A percentile compares a stretch with the other conserved stretches of the same genome.
phyloP scores from a whole-genome alignment of 2,888 invertebrate genomes.

The Stenotaenia linearis region DNA sequence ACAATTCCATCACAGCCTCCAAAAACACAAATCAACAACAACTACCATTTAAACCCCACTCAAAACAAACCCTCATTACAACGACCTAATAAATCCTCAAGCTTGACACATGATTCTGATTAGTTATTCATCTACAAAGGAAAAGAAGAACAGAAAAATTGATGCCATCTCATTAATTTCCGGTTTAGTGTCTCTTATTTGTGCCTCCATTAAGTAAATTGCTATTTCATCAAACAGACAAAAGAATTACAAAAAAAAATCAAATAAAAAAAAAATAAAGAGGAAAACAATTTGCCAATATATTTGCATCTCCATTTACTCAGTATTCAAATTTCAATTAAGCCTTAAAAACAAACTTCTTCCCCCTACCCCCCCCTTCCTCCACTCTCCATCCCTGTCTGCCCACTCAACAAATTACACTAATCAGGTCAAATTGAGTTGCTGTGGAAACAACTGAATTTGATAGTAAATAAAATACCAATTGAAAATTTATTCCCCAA shows the following conservation, averaged over 20 bases:
- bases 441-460: neutral
- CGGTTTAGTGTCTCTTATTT: slow-evolving; percentile 4
- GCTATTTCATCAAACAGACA: neutral
- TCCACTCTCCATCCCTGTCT: neutral
- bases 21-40: too few species aligned
- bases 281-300: slow-evolving; percentile 9
- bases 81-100: neutral
- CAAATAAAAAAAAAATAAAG: neutral
- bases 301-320: slow-evolving; percentile 9
- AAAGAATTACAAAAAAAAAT: neutral
- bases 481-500: neutral
- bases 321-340: neutral
- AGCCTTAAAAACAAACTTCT: neutral
- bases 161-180: neutral
- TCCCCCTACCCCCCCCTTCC: neutral
- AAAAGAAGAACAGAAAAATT: neutral
- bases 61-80: neutral
- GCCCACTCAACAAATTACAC: slow-evolving; percentile 9
- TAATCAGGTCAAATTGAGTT: neutral
- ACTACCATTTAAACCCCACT: too few species aligned
- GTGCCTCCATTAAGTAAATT: slow-evolving; percentile 1
- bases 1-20: too few species aligned
- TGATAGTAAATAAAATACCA: neutral
- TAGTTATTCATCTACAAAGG: neutral
- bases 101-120: neutral